Base-by-base conservation (phyloP, 2,797 vertebrate species). In the Synaphobranchus kaupii region DNA sequence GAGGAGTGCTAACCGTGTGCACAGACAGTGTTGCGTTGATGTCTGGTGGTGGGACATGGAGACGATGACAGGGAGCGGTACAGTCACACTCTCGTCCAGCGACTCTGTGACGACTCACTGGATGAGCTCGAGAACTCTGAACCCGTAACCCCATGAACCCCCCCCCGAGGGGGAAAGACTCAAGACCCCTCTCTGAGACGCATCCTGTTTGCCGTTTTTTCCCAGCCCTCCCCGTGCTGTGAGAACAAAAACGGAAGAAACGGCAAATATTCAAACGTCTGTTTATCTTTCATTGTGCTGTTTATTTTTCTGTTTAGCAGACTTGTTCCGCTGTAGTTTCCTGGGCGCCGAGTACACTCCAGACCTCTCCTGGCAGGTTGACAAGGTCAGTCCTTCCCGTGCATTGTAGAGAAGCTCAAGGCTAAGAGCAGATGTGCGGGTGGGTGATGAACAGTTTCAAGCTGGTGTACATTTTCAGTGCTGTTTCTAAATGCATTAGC, bases 211-310 rank as follows among this genome's bases (percentile, higher is more conserved):
- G 44, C 47, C 8, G 13, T 28, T 54, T 25, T 84, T 87, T 87
- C 82, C 48, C 31, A 20, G 17, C 56, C 47, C 50, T 52, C 50
- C 15, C 48, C 28, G 28, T 20, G 7, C 25, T 9, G 17, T 47
- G 56, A 81, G 87, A 85, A 54, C 7, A 63, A 71, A 13, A 15
- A 84, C 56, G 84, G 84, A 82, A 34, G 28, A 60, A n/a, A 66
- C 83, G 4, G 13, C 39, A n/a, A 5, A 76, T 34, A 83, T 52
- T 48, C n/a, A 20, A 13, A 15, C 1, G 34, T 25, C 63, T 88
- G 66, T 86, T 84, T 88, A 86, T 44, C 50, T 50, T 86, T 73
- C 73, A 17, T 48, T 60, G 39, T 34, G 56, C 31, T 63, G 34
- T 86, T 60, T 73, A n/a, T 54, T 44, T 60, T 68, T 22, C 10